Conservation (phyloP, 2,113 vertebrate species). For the Phalacrocorax carbo region DNA sequence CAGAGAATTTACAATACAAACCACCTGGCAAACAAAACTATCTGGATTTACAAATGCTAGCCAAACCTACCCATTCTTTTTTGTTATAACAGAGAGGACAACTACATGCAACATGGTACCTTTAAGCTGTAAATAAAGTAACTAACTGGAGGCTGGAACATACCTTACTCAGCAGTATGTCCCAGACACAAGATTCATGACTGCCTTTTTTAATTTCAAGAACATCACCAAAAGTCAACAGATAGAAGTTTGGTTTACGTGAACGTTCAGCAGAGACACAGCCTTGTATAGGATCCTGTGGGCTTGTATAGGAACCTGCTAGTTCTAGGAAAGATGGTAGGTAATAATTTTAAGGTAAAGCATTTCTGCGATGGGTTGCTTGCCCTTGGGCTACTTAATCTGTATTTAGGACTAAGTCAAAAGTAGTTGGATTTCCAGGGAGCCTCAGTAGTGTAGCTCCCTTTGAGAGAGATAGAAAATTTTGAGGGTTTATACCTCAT, state of each 20-base stretch:
- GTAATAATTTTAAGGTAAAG: not conserved
- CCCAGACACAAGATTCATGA: not conserved
- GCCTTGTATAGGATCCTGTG: not conserved
- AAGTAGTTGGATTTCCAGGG: not conserved
- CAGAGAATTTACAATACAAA: constrained; percentile 59
- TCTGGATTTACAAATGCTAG: not conserved
- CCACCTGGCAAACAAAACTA: constrained; percentile 58
- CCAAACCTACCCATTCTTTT: not conserved
- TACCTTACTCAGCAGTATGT: not conserved
- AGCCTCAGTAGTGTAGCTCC: not conserved
- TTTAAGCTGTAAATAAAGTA: not conserved
- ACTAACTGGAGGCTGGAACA: not conserved
- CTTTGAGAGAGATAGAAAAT: not conserved
- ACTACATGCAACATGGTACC: not conserved
- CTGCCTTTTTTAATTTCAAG: not conserved
- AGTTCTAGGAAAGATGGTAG: not conserved
- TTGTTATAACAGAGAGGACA: not conserved
- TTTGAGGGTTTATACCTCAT: not conserved
- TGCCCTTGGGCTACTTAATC: not conserved
- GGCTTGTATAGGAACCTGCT: not conserved
- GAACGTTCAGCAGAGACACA: not conserved
- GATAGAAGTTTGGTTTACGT: not conserved
- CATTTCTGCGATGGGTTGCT: not conserved
- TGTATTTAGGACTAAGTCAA: not conserved
- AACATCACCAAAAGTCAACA: not conserved